These are phyloP conservation scores for Acanthopleura granulata DNA, from an alignment of 2,888 invertebrate species.

Conservation along the genomic window DNA sequence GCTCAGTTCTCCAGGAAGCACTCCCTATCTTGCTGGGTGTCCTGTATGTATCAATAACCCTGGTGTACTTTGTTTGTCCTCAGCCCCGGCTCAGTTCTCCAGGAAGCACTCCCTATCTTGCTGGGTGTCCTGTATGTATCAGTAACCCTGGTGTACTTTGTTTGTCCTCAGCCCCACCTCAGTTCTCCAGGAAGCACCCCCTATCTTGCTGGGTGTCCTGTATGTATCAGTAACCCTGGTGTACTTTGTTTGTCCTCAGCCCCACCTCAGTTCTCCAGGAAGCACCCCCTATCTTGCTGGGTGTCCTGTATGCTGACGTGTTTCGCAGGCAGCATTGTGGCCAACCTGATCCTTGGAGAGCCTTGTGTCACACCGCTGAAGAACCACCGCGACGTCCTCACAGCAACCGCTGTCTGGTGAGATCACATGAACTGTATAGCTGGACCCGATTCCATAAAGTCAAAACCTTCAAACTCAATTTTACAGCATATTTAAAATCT, in stretches of 20 bases:
- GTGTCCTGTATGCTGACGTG: slow-evolving; percentile 97
- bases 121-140: slow-evolving; percentile 94
- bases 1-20: slow-evolving; percentile 96
- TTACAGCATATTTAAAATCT: too few relatives aligned
- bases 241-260: slow-evolving; percentile 73
- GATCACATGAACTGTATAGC: slow-evolving; percentile 39
- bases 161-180: slow-evolving; percentile 79
- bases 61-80: too few relatives aligned
- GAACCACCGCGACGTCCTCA: slow-evolving; percentile 91
- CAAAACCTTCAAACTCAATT: too few relatives aligned
- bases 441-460: too few relatives aligned
- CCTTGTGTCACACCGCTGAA: slow-evolving; percentile 95
- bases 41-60: slow-evolving; percentile 80
- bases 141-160: too few relatives aligned
- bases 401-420: slow-evolving; percentile 94
- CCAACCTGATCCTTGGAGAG: slow-evolving; percentile 95
- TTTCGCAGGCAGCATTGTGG: slow-evolving; percentile 97
- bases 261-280: slow-evolving; percentile 91
- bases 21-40: slow-evolving; percentile 97
- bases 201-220: slow-evolving; percentile 97
- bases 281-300: slow-evolving; percentile 98
- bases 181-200: slow-evolving; percentile 97
- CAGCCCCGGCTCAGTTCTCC: slow-evolving; percentile 91
- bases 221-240: slow-evolving; percentile 74
- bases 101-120: slow-evolving; percentile 97